phyloP scores from a whole-genome alignment of 2,888 invertebrate species.

The Strigamia maritima region DNA sequence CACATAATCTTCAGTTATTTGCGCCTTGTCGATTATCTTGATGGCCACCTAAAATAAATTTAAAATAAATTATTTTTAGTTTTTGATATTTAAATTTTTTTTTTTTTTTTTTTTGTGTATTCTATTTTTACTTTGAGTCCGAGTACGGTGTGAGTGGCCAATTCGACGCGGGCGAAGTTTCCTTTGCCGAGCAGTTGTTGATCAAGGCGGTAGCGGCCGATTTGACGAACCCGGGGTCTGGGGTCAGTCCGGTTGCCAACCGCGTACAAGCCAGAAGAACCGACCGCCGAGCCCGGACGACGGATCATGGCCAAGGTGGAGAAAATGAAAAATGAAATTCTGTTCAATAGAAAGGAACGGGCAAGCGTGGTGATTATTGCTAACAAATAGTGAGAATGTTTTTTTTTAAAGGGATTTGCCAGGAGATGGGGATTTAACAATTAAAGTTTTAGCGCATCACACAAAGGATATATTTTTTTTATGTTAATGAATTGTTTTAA shows the following conservation, averaged over 20 bases:
- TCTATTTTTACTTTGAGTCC: conserved; percentile 63
- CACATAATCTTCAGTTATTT: conserved; percentile 70
- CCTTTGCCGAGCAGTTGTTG: conserved; percentile 69
- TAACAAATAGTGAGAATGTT: too few relatives aligned
- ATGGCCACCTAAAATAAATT: conserved; percentile 68
- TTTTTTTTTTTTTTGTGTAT: background rate
- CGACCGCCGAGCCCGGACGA: conserved; percentile 16
- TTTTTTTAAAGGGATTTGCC: too few relatives aligned
- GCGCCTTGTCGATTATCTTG: conserved; percentile 69
- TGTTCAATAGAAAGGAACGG: background rate
- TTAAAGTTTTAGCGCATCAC: too few relatives aligned
- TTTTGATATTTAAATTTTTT: background rate
- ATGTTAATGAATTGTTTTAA: too few relatives aligned
- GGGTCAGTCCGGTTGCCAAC: conserved; percentile 1
- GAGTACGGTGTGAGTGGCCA: conserved; percentile 66
- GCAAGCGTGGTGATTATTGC: background rate
- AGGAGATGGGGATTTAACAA: too few relatives aligned
- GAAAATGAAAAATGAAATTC: background rate
- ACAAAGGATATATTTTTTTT: too few relatives aligned
- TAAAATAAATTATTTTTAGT: too few relatives aligned
- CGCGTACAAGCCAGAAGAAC: background rate
- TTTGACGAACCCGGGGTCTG: conserved; percentile 50
- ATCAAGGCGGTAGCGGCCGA: conserved; percentile 70
- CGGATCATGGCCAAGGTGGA: background rate
- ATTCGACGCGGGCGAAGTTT: conserved; percentile 71